Conservation (phyloP, 2,888 invertebrate species). For the Augiades crinisus region DNA sequence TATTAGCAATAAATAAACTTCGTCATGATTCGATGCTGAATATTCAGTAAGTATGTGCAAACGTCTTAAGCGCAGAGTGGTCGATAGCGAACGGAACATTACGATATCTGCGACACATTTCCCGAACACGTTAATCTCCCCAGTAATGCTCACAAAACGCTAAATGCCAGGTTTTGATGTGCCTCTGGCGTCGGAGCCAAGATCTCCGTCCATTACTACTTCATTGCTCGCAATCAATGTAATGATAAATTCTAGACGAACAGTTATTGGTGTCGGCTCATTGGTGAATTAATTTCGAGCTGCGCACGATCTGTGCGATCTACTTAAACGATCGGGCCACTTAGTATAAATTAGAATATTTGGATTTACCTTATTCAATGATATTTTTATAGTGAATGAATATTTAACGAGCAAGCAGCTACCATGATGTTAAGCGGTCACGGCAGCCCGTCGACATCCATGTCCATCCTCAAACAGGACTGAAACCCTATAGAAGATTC, state of each 20-base stretch:
- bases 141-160: not conserved
- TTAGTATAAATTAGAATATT: too few species aligned
- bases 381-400: too few species aligned
- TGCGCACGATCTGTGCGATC: conserved; percentile 1
- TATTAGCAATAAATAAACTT: not conserved
- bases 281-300: conserved; percentile 6
- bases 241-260: conserved; percentile 3
- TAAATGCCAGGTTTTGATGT: conserved; percentile 11
- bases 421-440: not conserved
- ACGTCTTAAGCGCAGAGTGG: not conserved
- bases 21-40: not conserved
- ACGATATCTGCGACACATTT: conserved; percentile 12
- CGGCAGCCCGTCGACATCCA: too few species aligned
- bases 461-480: too few species aligned
- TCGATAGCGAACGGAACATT: conserved; percentile 8
- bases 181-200: conserved; percentile 4
- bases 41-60: not conserved
- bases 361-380: too few species aligned
- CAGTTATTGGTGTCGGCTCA: conserved; percentile 8
- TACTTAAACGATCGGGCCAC: too few species aligned
- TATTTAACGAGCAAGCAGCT: too few species aligned
- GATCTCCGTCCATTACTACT: conserved; percentile 3
- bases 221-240: conserved; percentile 3
- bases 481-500: too few species aligned
- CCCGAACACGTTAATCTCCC: conserved; percentile 2